Evolutionary conservation across 2,797 vertebrate genomes (phyloP).

Genomic region (Propithecus perrieri): DNA sequence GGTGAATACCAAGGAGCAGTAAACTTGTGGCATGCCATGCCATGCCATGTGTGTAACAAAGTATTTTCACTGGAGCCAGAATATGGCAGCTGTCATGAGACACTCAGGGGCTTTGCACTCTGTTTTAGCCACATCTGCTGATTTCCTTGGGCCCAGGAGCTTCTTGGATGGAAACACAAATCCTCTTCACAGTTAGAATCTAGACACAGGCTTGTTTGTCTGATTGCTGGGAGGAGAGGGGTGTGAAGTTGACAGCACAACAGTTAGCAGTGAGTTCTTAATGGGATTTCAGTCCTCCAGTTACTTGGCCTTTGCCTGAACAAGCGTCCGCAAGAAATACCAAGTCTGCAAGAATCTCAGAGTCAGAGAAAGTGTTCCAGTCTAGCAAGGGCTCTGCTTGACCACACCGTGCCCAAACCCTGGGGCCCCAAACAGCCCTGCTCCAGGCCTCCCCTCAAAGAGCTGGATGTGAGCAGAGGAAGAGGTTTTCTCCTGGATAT

Average conservation of each 20-base stretch:
- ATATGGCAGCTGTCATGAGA: not conserved
- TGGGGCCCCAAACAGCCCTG: not conserved
- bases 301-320: not conserved
- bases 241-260: accelerated
- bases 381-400: not conserved
- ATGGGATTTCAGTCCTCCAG: not conserved
- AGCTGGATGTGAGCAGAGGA: not conserved
- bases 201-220: not conserved
- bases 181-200: not conserved
- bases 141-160: not conserved
- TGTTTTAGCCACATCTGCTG: not conserved
- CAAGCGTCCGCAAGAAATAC: not conserved
- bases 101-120: not conserved
- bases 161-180: not conserved
- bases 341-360: too few relatives aligned
- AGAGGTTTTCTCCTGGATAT: not conserved
- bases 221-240: accelerated
- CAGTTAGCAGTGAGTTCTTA: not conserved
- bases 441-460: not conserved
- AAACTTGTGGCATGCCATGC: not conserved
- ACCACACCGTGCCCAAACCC: not conserved
- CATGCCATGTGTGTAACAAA: not conserved
- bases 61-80: not conserved
- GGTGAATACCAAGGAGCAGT: not conserved
- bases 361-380: not conserved